A percentile compares a stretch with the other conserved stretches of the same genome.
phyloP scores from a whole-genome alignment of 2,888 invertebrate genomes.

The Eupithecia subfuscata region DNA sequence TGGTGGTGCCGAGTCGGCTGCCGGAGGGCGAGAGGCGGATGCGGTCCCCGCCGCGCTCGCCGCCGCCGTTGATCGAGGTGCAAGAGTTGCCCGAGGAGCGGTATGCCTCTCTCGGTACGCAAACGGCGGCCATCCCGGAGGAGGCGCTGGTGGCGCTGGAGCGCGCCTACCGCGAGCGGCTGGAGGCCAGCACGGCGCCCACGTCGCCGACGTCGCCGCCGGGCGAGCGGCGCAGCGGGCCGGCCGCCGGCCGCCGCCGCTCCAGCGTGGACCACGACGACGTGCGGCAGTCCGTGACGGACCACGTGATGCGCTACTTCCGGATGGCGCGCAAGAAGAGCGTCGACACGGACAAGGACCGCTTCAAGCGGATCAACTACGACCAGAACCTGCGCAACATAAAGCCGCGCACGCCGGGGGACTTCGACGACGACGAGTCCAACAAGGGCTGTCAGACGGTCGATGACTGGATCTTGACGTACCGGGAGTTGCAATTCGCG shows the following conservation, averaged over 20 bases:
- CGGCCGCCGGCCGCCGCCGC: slow-evolving; percentile 78
- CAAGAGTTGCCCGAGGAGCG: slow-evolving; percentile 83
- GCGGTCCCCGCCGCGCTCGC: slow-evolving; percentile 77
- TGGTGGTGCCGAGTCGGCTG: slow-evolving; percentile 57
- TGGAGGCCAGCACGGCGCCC: slow-evolving; percentile 73
- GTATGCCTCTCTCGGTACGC: slow-evolving; percentile 82
- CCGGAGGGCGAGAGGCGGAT: slow-evolving; percentile 61
- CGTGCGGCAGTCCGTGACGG: slow-evolving; percentile 93
- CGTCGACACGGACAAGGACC: slow-evolving; percentile 91
- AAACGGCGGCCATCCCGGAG: slow-evolving; percentile 86
- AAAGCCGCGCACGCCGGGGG: slow-evolving; percentile 89
- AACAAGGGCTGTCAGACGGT: slow-evolving; percentile 91
- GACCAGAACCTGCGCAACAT: slow-evolving; percentile 93
- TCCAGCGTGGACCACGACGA: slow-evolving; percentile 93
- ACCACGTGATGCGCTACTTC: slow-evolving; percentile 93
- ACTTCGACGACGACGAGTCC: slow-evolving; percentile 91
- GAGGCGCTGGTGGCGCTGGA: slow-evolving; percentile 80
- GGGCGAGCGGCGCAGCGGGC: slow-evolving; percentile 61
- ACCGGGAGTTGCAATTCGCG: slow-evolving; percentile 70
- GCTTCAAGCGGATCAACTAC: slow-evolving; percentile 94
- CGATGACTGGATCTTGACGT: slow-evolving; percentile 88
- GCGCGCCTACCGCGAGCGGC: slow-evolving; percentile 72
- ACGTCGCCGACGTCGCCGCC: slow-evolving; percentile 65
- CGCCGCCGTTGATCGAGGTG: slow-evolving; percentile 88
- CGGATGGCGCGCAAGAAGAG: slow-evolving; percentile 95